Evolutionary conservation across 2,113 vertebrate genomes (phyloP), one percentile per base, ranked within the genome.

Genomic region (Limanda limanda): DNA sequence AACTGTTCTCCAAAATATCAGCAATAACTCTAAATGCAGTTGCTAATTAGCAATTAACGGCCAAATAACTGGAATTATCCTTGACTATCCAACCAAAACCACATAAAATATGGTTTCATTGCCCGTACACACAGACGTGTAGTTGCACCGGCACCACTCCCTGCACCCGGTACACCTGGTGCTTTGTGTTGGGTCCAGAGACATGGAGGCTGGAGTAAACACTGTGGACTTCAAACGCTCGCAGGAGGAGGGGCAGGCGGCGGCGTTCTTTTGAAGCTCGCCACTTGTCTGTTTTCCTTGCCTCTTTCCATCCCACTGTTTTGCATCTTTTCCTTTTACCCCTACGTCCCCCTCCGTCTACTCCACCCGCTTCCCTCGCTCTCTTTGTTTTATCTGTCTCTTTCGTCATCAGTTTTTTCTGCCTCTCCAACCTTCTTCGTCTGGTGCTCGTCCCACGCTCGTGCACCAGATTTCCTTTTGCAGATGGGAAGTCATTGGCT

Each of bases 201-300:
- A 68, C 75, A 63, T 64, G 63, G 74, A 75, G 72, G 76, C 61
- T 24, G 37, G 72, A 63, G 82, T 73, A 74, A 68, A 88, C 85
- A 82, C 64, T 13, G 85, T 86, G 79, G 73, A 77, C 93, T 92
- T 94, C 93, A 92, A 92, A 93, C 81, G 23, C 83, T 66, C 21
- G 0, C 25, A 62, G 76, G 54, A 73, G 78, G 66, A 63, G 64
- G 62, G 59, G 71, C 15, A 9, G 63, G 27, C 25, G 45, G 76
- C 3, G 64, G 24, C 35, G 56, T 51, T 77, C 74, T 64, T 92
- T 87, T 92, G 88, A 89, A 84, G 87, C 71, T 31, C 65, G 62
- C 25, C 51, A 40, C 71, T 54, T 71, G 66, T 69, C 77, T 82
- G 80, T 35, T 57, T 59, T 71, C 37, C 68, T 76, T 76, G 66